Percentiles rank a stretch among this genome's conserved stretches.
Conservation (phyloP, 2,797 vertebrate species). For the Mormyrops attenuatus region DNA sequence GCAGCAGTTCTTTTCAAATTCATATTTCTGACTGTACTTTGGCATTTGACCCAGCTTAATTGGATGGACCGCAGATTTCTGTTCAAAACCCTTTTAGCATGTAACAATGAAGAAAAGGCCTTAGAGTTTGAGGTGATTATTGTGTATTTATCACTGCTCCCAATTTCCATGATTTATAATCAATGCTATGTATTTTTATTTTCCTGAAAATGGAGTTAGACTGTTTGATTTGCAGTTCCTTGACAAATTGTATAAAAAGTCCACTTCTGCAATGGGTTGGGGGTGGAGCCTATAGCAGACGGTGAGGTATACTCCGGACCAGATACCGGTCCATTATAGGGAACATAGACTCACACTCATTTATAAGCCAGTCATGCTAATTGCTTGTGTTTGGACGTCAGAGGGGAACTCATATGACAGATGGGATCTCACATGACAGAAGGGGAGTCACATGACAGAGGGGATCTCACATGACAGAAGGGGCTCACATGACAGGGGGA, state of each 20-base stretch:
- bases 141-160: not conserved
- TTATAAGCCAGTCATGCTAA: not conserved
- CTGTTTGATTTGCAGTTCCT: not conserved
- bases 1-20: not conserved
- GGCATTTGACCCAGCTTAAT: not conserved
- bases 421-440: not conserved
- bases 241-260: not conserved
- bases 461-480: not conserved
- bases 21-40: slow-evolving; percentile 2
- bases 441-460: too few relatives aligned
- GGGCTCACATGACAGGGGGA: not conserved
- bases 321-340: too few relatives aligned
- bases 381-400: not conserved
- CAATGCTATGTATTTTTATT: not conserved
- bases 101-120: not conserved
- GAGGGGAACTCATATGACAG: too few relatives aligned
- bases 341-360: not conserved
- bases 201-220: not conserved
- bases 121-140: not conserved
- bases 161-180: not conserved
- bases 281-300: not conserved
- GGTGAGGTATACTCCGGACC: too few relatives aligned
- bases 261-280: not conserved
- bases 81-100: not conserved
- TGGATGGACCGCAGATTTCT: not conserved